These are phyloP conservation scores for Dryobotodes eremita DNA, from an alignment of 2,888 invertebrate genomes.

Conservation along the genomic window DNA sequence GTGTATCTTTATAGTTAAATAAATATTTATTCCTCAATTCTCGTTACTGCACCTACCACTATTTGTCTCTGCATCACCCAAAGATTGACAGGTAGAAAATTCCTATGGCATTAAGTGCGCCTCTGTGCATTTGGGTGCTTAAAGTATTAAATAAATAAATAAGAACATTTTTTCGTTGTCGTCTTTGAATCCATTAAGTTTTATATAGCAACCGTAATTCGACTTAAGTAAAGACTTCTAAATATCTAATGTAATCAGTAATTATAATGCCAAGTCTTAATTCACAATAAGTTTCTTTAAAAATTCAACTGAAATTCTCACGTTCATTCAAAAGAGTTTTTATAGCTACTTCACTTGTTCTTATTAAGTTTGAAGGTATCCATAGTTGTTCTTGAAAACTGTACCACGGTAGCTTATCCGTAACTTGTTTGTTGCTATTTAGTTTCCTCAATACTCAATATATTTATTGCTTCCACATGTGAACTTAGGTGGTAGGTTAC, in stretches of 20 bases:
- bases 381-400: background rate
- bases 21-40: too few species aligned
- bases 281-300: background rate
- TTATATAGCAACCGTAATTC: background rate
- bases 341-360: background rate
- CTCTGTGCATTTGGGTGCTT: too few species aligned
- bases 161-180: background rate
- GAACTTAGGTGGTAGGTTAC: too few species aligned
- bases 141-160: too few species aligned
- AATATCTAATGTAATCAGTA: background rate
- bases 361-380: background rate
- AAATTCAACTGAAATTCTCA: background rate
- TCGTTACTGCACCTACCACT: too few species aligned
- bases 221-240: background rate
- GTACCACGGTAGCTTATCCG: background rate
- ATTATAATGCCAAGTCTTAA: background rate
- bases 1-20: too few species aligned
- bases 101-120: too few species aligned
- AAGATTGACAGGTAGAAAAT: too few species aligned
- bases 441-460: too few species aligned
- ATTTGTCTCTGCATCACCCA: too few species aligned
- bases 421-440: background rate
- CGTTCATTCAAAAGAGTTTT: background rate
- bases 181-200: background rate
- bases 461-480: too few species aligned